Conservation (phyloP, 2,113 vertebrate species). For the Cephalophus harveyi region DNA sequence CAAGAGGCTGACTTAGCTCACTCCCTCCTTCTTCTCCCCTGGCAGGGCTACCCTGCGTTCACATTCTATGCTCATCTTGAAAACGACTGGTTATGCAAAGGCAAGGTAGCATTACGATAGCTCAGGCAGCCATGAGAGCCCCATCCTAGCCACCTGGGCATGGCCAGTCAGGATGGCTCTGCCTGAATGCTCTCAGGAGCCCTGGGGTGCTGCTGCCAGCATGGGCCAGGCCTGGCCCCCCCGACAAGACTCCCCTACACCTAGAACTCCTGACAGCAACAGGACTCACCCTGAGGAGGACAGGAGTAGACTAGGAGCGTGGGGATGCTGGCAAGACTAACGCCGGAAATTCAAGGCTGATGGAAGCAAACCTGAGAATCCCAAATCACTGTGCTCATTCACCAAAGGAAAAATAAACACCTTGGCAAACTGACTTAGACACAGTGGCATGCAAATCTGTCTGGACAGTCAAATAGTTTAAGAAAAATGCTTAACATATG, state of each 20-base stretch:
- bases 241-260: neutral
- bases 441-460: neutral
- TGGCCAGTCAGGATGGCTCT: neutral
- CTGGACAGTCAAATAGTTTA: neutral
- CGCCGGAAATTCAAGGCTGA: neutral
- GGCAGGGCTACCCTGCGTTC: no score
- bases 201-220: neutral
- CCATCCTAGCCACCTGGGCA: neutral
- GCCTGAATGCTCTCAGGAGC: neutral
- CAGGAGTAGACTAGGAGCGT: neutral
- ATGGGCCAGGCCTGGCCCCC: neutral
- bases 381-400: neutral
- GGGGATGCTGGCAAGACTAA: neutral
- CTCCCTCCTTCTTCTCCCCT: no score
- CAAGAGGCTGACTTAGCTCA: neutral
- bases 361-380: neutral
- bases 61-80: neutral
- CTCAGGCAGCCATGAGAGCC: fast-evolving
- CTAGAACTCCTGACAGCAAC: neutral
- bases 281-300: neutral
- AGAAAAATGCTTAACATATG: neutral
- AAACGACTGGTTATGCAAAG: neutral
- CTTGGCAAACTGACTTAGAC: neutral
- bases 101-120: neutral
- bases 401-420: neutral